A percentile compares a stretch with the other conserved stretches of the same genome.
phyloP scores from a whole-genome alignment of 2,888 invertebrate genomes.

The Eristalis intricaria region DNA sequence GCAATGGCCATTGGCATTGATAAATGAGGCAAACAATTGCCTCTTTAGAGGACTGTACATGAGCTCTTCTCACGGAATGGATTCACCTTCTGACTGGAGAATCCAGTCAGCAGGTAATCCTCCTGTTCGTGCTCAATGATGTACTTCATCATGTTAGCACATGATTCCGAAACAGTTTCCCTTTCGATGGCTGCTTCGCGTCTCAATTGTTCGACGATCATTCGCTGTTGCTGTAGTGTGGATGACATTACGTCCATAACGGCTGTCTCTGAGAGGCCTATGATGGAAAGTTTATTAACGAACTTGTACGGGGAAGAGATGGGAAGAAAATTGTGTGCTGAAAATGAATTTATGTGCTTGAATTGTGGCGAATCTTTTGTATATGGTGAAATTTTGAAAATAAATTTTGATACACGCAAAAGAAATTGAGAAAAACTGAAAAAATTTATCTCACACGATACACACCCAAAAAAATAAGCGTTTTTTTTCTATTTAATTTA shows the following conservation, averaged over 20 bases:
- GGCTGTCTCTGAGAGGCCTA: slow-evolving; percentile 94
- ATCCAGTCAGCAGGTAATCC: slow-evolving; percentile 96
- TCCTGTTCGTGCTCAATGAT: slow-evolving; percentile 96
- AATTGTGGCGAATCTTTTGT: slow-evolving; percentile 44
- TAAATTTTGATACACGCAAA: slow-evolving; percentile 5
- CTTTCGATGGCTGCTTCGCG: slow-evolving; percentile 95
- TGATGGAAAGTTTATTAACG: slow-evolving; percentile 83
- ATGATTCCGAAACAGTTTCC: slow-evolving; percentile 94
- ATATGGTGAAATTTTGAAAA: slow-evolving; percentile 30
- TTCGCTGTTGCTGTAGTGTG: slow-evolving; percentile 94
- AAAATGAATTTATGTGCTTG: slow-evolving; percentile 57
- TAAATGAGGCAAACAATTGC: neutral
- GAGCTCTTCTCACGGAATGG: slow-evolving; percentile 97
- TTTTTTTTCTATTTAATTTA: neutral
- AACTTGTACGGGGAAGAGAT: slow-evolving; percentile 41
- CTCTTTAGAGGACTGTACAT: slow-evolving; percentile 89
- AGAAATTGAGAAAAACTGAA: neutral
- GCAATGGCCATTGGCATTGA: slow-evolving; percentile 10
- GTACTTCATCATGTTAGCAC: slow-evolving; percentile 95
- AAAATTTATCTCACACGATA: slow-evolving; percentile 51
- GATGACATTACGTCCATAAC: slow-evolving; percentile 97
- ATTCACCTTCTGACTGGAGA: slow-evolving; percentile 97
- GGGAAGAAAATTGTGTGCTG: slow-evolving; percentile 46
- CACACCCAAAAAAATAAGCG: slow-evolving; percentile 65
- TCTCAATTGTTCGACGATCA: slow-evolving; percentile 95